Evolutionary conservation across 2,113 vertebrate species (phyloP), one percentile per base, ranked within the genome.

Genomic region (Apistogramma diplotaenia): DNA sequence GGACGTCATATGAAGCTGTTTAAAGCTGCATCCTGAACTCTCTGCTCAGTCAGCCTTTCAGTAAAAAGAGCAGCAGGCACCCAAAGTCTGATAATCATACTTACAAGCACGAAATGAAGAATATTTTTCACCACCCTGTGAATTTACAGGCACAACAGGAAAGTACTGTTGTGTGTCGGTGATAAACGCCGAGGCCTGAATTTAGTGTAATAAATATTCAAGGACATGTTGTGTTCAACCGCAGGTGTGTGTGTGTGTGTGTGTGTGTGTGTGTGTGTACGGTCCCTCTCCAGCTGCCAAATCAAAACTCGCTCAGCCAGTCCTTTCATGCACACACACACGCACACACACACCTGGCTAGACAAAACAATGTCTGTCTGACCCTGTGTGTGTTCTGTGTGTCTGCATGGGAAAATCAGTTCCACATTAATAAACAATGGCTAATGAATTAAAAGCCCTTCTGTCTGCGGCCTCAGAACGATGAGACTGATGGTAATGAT

Each of bases 351-450:
- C 89, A 86, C 83, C 67, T 85, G 82, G 82, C 83, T 76, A 91
- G 81, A 87, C 89, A 89, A 78, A 87, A 89, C 86, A 91, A 79
- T 80, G 87, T 86, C 19, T 67, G 74, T 77, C 77, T 88, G 76
- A 78, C 58, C 49, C 35, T 59, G 72, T 56, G 62, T 55, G 76
- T 61, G 58, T 62, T 51, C 53, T 57, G 70, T 55, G 71, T 79
- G 74, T 80, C 61, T 65, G 79, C 37, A 23, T 56, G 79, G 18
- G 60, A 71, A 73, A 85, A 73, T 88, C 84, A 67, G 46, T 83
- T 85, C 65, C 46, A 84, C 77, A 74, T 61, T 25, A 56, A 82
- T 72, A 57, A 77, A 81, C 70, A 72, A 77, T 49, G 60, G 25
- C 29, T 78, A 49, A 84, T 73, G 31, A 86, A 84, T 8, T 82